Base-by-base conservation (phyloP, 2,113 vertebrate species). In the Toxotes jaculatrix region DNA sequence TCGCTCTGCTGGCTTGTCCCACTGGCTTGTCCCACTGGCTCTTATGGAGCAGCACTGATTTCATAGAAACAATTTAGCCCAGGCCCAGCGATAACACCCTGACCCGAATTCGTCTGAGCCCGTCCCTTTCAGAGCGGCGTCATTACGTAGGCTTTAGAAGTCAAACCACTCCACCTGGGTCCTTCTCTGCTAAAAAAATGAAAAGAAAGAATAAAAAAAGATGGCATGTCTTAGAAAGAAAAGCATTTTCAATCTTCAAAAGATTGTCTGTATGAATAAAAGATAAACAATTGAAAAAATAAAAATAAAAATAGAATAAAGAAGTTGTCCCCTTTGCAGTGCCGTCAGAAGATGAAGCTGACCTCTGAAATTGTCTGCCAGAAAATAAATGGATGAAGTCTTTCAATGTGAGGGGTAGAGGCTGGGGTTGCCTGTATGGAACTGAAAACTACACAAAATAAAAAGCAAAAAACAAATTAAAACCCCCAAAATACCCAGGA, bases 201-300 rank as follows among this genome's bases (percentile, higher is more conserved):
- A 42, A 51, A 82, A 65, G 70, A 72, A 62, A 64, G 55, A 57
- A 27, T 27, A 27, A 27, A 27, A 27, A 27, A 27, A 27, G 27
- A 27, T 8, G 40, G 57, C 13, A 49, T 27, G 27, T 73, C 19
- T 36, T 23, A 51, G 60, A 74, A 27, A 76, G 45, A 74, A 79
- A 77, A 59, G 11, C 21, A 53, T 72, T 83, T 85, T 77, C 78
- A 59, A 77, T 83, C 79, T 76, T 45, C n/a, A 45, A 63, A 81
- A 90, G 53, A 85, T 27, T 70, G 21, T 43, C 56, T 59, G 23
- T 4, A 76, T 84, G 78, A 82, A 91, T 83, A 85, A 90, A 87
- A 77, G 56, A 89, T 77, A 87, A 83, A 85, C 77, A 80, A 77
- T 13, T 70, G 74, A 7, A 56, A 16, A 53, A 67, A 27, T 27